Conservation (phyloP, 35 echinoderm and acorn worm genomes). For the Apostichopus californicus region DNA sequence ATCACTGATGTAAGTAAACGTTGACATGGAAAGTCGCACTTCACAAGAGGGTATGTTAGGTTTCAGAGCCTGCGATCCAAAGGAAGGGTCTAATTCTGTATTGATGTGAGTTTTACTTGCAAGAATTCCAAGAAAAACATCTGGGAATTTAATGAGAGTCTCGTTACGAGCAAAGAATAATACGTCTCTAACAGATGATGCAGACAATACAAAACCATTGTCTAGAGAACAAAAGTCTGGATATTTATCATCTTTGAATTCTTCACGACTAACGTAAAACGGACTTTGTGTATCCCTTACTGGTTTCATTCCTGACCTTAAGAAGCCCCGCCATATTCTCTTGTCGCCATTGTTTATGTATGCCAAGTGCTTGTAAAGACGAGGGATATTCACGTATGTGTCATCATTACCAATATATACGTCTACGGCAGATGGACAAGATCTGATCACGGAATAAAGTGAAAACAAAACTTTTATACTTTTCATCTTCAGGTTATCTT, state of each 20-base stretch:
- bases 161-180: conserved; percentile 5
- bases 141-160: neutral
- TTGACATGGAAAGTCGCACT: conserved; percentile 4
- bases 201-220: conserved; percentile 9
- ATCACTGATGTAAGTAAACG: conserved; percentile 5
- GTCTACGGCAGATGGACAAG: neutral
- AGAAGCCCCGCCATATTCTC: neutral
- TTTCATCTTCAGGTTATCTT: neutral
- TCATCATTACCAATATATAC: conserved; percentile 9
- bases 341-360: neutral
- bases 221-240: conserved; percentile 16
- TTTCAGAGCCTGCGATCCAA: neutral
- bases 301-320: neutral
- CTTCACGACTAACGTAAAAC: neutral
- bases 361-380: neutral
- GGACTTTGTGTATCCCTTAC: neutral
- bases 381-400: conserved; percentile 34
- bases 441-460: neutral
- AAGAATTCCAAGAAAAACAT: conserved; percentile 12
- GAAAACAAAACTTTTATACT: conserved; percentile 35
- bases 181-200: neutral
- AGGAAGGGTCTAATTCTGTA: neutral
- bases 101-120: neutral
- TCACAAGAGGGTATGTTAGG: neutral
- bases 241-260: neutral